A percentile compares a stretch with the other conserved stretches of the same genome.
Conservation (phyloP, 2,888 invertebrate species). For the Cephus pygmeus region DNA sequence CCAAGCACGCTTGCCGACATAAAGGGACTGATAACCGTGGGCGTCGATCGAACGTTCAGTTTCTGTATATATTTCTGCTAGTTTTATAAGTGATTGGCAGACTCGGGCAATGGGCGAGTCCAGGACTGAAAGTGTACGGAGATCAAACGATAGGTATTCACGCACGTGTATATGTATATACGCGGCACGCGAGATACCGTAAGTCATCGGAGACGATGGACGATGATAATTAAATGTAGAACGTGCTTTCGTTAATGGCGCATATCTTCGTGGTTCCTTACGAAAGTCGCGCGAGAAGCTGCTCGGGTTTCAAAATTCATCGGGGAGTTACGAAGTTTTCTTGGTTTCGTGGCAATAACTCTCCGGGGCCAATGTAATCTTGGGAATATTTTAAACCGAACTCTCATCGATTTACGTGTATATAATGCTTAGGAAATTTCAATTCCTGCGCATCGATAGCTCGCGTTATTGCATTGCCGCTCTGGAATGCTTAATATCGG, state of each 20-base stretch:
- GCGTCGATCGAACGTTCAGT: neutral
- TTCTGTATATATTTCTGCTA: neutral
- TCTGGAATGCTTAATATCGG: conserved; percentile 62
- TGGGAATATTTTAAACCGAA: conserved; percentile 51
- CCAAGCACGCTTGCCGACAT: neutral
- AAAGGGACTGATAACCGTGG: neutral
- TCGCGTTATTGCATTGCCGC: conserved; percentile 57
- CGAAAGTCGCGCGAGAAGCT: neutral
- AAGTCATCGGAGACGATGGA: neutral
- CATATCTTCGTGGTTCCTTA: neutral
- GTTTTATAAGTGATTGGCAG: neutral
- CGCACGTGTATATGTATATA: neutral
- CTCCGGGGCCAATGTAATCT: conserved; percentile 32
- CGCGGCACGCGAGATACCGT: neutral
- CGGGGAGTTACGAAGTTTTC: neutral
- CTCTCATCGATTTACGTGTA: conserved; percentile 16
- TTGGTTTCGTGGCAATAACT: neutral
- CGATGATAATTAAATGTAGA: neutral
- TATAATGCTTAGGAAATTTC: conserved; percentile 41
- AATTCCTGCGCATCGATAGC: conserved; percentile 56
- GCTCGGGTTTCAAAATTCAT: neutral
- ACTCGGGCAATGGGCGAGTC: neutral
- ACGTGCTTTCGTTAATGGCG: conserved; percentile 1
- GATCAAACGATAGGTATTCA: neutral
- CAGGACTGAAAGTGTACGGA: neutral